Conservation (phyloP, 2,888 invertebrate genomes). For the Synanthedon andrenaeformis region DNA sequence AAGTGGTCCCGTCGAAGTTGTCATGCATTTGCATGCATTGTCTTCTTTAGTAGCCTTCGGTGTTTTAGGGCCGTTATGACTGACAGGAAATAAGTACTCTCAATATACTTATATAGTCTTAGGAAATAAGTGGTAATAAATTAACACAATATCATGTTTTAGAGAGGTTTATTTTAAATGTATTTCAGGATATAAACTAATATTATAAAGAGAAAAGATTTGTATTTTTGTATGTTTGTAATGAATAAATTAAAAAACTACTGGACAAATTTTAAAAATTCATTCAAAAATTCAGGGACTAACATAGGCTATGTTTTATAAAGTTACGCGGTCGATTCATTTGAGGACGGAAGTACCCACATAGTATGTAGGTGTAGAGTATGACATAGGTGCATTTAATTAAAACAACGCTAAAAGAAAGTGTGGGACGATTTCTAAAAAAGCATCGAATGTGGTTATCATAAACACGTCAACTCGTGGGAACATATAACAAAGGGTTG, state of each 20-base stretch:
- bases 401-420: constrained; percentile 1
- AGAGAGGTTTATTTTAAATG: no score
- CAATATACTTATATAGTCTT: no score
- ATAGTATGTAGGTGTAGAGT: neutral
- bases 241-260: no score
- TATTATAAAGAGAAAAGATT: no score
- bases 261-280: no score
- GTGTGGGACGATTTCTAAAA: constrained; percentile 3
- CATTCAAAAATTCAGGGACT: no score
- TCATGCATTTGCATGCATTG: neutral
- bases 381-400: neutral
- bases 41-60: neutral
- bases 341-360: neutral
- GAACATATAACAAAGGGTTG: neutral
- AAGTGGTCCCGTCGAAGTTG: constrained; percentile 8
- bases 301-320: no score
- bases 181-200: no score
- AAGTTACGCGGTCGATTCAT: no score
- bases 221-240: no score
- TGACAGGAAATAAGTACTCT: neutral
- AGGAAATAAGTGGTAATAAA: no score
- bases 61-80: neutral
- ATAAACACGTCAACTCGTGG: neutral
- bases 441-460: constrained; percentile 2
- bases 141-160: neutral